Conservation (phyloP, 2,797 vertebrate species). For the Bucorvus abyssinicus region DNA sequence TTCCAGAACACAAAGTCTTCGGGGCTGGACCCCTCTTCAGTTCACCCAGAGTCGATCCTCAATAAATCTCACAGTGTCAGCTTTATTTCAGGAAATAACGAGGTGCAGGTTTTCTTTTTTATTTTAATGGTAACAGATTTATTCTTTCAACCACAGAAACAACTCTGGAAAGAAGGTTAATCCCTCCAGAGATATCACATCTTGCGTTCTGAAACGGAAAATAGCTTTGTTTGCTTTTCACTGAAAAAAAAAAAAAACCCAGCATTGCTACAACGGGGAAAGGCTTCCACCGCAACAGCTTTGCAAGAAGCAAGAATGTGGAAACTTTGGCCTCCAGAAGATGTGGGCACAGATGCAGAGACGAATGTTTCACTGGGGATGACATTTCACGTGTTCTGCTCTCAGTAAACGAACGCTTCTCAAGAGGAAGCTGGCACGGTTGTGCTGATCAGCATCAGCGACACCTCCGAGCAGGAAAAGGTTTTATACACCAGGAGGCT, state of each 20-base stretch:
- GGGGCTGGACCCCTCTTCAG: background rate
- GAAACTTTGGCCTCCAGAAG: conserved; percentile 15
- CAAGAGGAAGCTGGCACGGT: background rate
- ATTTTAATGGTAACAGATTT: conserved; percentile 39
- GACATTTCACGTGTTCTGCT: conserved; percentile 1
- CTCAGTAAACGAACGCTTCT: background rate
- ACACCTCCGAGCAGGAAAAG: background rate
- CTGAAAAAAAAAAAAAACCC: background rate
- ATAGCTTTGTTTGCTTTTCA: background rate
- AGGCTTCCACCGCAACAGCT: conserved; percentile 14
- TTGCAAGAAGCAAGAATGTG: conserved; percentile 34
- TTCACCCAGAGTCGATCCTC: background rate
- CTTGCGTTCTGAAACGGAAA: conserved; percentile 4
- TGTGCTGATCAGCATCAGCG: background rate
- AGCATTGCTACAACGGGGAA: background rate
- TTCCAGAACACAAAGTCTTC: background rate
- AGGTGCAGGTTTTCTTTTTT: background rate
- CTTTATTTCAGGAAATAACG: conserved; percentile 32
- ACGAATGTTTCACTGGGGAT: background rate
- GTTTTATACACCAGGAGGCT: background rate
- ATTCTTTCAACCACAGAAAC: conserved; percentile 20
- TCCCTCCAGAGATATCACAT: conserved; percentile 17
- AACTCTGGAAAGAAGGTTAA: conserved; percentile 19
- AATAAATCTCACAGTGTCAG: conserved; percentile 11
- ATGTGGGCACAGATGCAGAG: conserved; percentile 21